Conservation (phyloP, 1,140 invertebrate species). For the Diachasmimorpha longicaudata region DNA sequence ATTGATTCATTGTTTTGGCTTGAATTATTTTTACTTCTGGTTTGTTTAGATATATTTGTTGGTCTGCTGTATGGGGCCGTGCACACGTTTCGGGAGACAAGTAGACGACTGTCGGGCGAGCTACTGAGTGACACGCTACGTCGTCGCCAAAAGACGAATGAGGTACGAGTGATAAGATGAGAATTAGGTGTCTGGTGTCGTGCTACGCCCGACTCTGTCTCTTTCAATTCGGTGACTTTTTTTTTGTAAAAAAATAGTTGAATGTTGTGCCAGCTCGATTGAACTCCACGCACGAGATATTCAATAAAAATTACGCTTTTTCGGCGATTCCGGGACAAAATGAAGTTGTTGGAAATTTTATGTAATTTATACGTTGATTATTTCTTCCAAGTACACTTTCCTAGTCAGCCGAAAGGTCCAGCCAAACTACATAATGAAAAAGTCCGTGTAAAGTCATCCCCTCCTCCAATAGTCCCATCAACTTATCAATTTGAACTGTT, state of each 20-base stretch:
- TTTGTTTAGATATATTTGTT: neutral
- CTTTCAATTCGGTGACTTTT: neutral
- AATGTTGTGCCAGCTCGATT: neutral
- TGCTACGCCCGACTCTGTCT: neutral
- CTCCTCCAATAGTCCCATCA: no score
- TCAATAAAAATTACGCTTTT: no score
- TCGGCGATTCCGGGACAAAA: no score
- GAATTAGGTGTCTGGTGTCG: neutral
- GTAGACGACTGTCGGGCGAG: constrained; percentile 15
- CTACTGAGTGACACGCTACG: neutral
- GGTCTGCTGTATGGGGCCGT: neutral
- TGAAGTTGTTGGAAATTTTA: no score
- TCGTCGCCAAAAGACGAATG: neutral
- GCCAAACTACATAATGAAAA: no score
- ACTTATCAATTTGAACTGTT: no score
- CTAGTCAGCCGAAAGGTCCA: no score
- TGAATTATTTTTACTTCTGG: neutral
- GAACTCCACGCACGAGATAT: no score
- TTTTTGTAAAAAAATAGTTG: no score
- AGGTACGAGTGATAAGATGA: neutral
- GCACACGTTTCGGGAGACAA: constrained; percentile 31
- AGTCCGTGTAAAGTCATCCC: no score
- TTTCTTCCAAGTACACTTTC: no score
- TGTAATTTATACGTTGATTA: no score
- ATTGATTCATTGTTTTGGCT: constrained; percentile 1